phyloP scores from a whole-genome alignment of 1,140 invertebrate genomes.

The Frieseomelitta varia region DNA sequence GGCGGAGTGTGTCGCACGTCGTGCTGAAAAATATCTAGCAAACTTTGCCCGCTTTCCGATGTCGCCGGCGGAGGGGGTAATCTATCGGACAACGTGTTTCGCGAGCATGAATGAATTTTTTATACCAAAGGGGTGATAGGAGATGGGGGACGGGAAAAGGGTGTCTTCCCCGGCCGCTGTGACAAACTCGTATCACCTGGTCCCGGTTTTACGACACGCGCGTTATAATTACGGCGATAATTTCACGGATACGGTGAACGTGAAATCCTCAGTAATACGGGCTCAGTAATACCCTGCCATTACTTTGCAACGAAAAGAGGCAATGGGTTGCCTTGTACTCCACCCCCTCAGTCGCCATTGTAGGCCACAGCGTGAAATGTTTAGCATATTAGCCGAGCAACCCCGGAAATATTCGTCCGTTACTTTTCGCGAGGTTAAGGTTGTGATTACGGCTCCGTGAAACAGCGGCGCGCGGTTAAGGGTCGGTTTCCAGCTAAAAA shows the following conservation, averaged over 20 bases:
- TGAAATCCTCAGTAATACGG: conserved; percentile 64
- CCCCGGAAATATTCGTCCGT: conserved; percentile 58
- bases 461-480: conserved; percentile 31
- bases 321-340: conserved; percentile 8
- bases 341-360: conserved; percentile 34
- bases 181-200: conserved; percentile 40
- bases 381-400: conserved; percentile 62
- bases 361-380: conserved; percentile 57
- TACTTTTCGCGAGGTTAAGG: conserved; percentile 53
- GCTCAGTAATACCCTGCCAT: conserved; percentile 73
- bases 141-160: not conserved
- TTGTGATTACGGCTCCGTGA: conserved; percentile 58
- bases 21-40: not conserved
- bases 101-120: not conserved
- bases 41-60: not conserved
- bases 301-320: conserved; percentile 66
- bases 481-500: conserved; percentile 22
- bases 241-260: conserved; percentile 62
- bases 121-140: not conserved
- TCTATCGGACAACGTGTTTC: not conserved
- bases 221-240: conserved; percentile 78
- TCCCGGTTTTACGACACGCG: conserved; percentile 60
- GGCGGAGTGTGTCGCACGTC: not conserved
- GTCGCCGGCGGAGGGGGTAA: not conserved
- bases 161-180: not conserved